These are phyloP conservation scores for Drosophila seguyi DNA, from an alignment of 1,140 invertebrate species.

Conservation along the genomic window DNA sequence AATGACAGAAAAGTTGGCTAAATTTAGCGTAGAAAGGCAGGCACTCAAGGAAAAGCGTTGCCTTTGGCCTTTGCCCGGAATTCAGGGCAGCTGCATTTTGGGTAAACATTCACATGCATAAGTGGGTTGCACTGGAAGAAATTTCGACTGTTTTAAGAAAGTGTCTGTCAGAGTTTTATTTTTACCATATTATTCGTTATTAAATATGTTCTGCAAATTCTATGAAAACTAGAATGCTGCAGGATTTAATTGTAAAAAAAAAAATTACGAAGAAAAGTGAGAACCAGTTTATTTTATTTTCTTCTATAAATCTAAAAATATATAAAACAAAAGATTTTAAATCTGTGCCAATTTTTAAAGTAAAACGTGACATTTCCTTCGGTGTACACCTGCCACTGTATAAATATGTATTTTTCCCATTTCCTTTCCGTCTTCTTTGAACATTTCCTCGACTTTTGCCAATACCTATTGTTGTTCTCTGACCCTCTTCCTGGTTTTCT, in stretches of 20 bases:
- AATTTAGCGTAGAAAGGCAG: slow-evolving; percentile 25
- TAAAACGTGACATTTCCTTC: neutral
- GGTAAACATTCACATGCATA: slow-evolving; percentile 9
- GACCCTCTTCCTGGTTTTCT: slow-evolving; percentile 44
- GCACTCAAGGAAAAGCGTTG: slow-evolving; percentile 11
- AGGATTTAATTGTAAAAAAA: too few relatives aligned
- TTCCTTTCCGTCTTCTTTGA: slow-evolving; percentile 26
- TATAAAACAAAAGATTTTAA: too few relatives aligned
- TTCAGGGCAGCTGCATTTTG: slow-evolving; percentile 34
- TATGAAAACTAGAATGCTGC: too few relatives aligned
- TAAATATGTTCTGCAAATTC: too few relatives aligned
- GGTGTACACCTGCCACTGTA: neutral
- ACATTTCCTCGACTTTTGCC: slow-evolving; percentile 20
- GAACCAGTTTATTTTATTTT: too few relatives aligned
- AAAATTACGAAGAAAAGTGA: too few relatives aligned
- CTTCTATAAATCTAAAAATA: too few relatives aligned
- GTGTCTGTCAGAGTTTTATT: too few relatives aligned
- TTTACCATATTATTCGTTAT: too few relatives aligned
- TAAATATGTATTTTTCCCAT: slow-evolving; percentile 5
- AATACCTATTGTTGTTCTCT: slow-evolving; percentile 26
- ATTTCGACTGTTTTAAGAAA: neutral
- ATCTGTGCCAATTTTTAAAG: too few relatives aligned
- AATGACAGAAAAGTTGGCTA: slow-evolving; percentile 10
- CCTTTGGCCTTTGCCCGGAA: slow-evolving; percentile 30
- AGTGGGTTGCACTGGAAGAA: slow-evolving; percentile 6